Conservation (phyloP, 2,797 vertebrate genomes). For the Helostoma temminkii region DNA sequence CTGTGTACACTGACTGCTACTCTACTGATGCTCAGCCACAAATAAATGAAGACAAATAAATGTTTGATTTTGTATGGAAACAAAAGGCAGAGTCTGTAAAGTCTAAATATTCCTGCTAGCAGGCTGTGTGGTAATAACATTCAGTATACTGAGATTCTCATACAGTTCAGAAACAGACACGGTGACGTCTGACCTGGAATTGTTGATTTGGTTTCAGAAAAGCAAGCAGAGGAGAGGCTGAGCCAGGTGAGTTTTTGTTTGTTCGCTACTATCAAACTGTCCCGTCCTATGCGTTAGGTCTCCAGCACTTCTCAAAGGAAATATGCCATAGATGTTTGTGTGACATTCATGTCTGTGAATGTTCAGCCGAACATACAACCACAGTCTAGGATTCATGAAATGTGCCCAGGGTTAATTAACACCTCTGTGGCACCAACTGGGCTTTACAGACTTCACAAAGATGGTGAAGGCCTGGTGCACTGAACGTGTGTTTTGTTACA, state of each 20-base stretch:
- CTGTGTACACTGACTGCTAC: too few relatives aligned
- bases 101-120: not conserved
- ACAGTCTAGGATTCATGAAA: not conserved
- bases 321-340: not conserved
- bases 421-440: too few relatives aligned
- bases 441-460: too few relatives aligned
- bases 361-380: too few relatives aligned
- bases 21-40: too few relatives aligned
- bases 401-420: not conserved
- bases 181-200: not conserved
- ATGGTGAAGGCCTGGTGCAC: too few relatives aligned
- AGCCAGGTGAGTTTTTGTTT: slow-evolving; percentile 57
- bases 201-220: slow-evolving; percentile 65
- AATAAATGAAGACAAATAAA: too few relatives aligned
- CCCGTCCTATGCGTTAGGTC: not conserved
- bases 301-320: not conserved
- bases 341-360: not conserved
- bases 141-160: too few relatives aligned
- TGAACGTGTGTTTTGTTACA: not conserved
- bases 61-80: too few relatives aligned
- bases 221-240: slow-evolving; percentile 5
- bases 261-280: not conserved
- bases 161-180: not conserved
- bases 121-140: not conserved
- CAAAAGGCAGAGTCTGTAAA: too few relatives aligned